phyloP scores from a whole-genome alignment of 2,888 invertebrate species.

The Chironomus tentans region DNA sequence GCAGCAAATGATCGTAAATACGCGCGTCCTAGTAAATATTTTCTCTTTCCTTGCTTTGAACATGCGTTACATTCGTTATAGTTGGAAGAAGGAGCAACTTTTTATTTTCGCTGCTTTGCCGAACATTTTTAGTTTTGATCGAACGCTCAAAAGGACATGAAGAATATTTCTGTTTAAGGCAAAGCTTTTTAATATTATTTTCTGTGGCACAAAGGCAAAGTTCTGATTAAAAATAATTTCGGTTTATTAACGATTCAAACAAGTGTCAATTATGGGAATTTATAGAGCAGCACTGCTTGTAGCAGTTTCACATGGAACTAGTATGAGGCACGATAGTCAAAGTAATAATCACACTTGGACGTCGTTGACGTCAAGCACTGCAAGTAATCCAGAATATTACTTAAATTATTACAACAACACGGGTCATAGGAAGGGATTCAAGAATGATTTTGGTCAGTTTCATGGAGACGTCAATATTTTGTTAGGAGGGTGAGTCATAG shows the following conservation, averaged over 20 bases:
- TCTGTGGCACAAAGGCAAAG: not conserved
- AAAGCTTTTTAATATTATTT: not conserved
- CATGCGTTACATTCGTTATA: not conserved
- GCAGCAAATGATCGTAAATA: not conserved
- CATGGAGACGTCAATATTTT: slow-evolving; percentile 62
- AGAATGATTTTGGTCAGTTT: slow-evolving; percentile 31
- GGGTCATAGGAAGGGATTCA: not conserved
- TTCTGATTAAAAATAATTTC: not conserved
- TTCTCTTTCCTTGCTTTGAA: not conserved
- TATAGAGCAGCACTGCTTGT: slow-evolving; percentile 2
- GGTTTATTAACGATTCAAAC: too few relatives aligned
- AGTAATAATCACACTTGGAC: not conserved
- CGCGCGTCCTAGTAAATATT: not conserved
- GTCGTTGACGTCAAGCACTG: not conserved
- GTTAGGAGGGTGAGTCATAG: slow-evolving; percentile 60
- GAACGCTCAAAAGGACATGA: not conserved
- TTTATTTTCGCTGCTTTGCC: not conserved
- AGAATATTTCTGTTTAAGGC: too few relatives aligned
- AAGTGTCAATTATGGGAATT: not conserved
- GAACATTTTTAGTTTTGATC: not conserved
- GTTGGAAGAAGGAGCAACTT: not conserved
- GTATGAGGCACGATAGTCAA: not conserved
- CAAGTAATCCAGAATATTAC: not conserved
- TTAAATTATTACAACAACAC: not conserved
- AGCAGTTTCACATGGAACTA: not conserved